Base-by-base conservation (phyloP, 64 coral and sea anemone genomes). In the Dendrophyllia cribrosa region DNA sequence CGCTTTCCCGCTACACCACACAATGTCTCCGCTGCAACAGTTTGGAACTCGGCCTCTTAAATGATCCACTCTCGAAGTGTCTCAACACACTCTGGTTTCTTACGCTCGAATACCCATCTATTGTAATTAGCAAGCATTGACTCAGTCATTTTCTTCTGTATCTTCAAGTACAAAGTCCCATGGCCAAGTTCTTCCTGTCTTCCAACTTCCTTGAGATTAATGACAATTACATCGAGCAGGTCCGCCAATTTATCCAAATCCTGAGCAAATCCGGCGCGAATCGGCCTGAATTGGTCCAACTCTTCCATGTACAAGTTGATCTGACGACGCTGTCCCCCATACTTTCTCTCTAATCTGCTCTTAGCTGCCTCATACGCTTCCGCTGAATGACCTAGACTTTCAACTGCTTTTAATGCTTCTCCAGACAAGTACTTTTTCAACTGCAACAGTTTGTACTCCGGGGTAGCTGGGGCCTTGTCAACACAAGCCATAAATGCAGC, bases 391-490 rank as follows among this genome's bases (percentile, higher is more conserved):
- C 70, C 83, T 7, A 93, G 53, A 15, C 77, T 92, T 50, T 92
- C 21, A 34, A 91, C 68, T 46, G 75, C 55, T 14, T 74, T 91
- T 25, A 92, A 44, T 74, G 90, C 74, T 83, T 82, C 52, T 70
- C 49, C 89, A 23, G 53, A 70, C 60, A 92, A 49, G 56, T 74
- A 85, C 52, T 92, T 84, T n/a, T 63, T 82, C 43, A 92, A 83
- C 9, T 84, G 83, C 66, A 95, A 69, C 71, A 95, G 71, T 66
- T 91, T 95, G 43, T 87, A 90, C 61, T 94, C 78, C 43, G 93
- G 77, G 16, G 58, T 94, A 13, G 86, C 92, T 43, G 74, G 59
- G 15, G 91, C 72, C 19, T 89, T 61, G 71, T 94, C 87, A 84
- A 94, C 59, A 88, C 93, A 94, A 46, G 53, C 66, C 34, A 60